Conservation (phyloP, 1,140 invertebrate genomes). For the Argopecten irradians region DNA sequence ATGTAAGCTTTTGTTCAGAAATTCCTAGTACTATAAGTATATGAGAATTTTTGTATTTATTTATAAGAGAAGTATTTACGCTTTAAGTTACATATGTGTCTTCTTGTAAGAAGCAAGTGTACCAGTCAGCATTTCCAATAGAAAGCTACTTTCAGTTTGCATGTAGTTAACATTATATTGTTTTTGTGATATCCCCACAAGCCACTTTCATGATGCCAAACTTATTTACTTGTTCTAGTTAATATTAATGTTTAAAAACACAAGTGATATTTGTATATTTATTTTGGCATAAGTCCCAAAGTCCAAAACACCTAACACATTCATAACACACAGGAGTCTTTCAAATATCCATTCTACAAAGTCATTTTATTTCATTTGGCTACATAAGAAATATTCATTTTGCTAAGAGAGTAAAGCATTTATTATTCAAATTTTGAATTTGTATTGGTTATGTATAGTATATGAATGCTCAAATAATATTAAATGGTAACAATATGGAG, state of each 20-base stretch:
- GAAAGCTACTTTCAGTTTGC: background rate
- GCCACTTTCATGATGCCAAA: conserved; percentile 7
- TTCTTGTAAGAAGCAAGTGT: background rate
- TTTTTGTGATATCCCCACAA: conserved; percentile 3
- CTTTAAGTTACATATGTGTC: conserved; percentile 22
- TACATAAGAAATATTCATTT: background rate
- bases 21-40: conserved; percentile 3
- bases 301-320: background rate
- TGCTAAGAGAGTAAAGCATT: background rate
- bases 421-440: background rate
- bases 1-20: conserved; percentile 22
- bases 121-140: conserved; percentile 20
- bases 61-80: conserved; percentile 1
- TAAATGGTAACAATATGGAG: background rate
- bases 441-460: background rate
- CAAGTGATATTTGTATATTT: background rate
- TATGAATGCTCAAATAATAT: background rate
- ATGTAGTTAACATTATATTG: conserved; percentile 7
- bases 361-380: background rate
- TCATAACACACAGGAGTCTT: background rate
- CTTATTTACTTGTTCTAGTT: background rate
- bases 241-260: background rate
- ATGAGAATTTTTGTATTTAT: conserved; percentile 19
- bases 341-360: conserved; percentile 4
- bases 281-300: background rate